These are phyloP conservation scores for Melopsittacus undulatus DNA, from an alignment of 2,797 vertebrate genomes.

Conservation along the genomic window DNA sequence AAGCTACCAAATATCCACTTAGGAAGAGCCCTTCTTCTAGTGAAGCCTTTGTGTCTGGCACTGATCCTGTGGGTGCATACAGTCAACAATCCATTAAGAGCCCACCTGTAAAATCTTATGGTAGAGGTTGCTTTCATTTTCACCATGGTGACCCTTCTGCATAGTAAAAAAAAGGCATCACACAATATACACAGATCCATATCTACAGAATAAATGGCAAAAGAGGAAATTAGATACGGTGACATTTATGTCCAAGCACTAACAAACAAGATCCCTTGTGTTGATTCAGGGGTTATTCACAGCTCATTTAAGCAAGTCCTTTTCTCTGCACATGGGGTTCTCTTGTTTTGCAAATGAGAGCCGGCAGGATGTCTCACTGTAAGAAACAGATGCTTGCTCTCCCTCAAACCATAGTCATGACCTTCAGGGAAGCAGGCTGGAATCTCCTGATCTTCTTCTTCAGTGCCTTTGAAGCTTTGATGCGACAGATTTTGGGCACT, in stretches of 20 bases:
- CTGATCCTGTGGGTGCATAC: background rate
- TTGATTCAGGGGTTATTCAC: background rate
- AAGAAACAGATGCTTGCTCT: background rate
- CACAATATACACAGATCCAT: background rate
- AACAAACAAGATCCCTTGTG: constrained; percentile 8
- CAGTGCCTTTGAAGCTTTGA: constrained; percentile 93
- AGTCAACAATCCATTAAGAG: background rate
- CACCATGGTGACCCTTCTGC: background rate
- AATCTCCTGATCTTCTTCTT: constrained; percentile 95
- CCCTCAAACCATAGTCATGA: constrained; percentile 93
- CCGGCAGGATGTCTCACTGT: background rate
- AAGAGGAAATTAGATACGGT: constrained; percentile 36
- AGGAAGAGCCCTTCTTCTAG: background rate
- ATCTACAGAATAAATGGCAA: constrained; percentile 31
- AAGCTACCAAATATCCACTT: background rate
- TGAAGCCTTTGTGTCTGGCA: background rate
- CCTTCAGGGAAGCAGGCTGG: constrained; percentile 90
- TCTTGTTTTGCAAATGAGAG: background rate
- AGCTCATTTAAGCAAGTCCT: background rate
- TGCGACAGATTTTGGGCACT: constrained; percentile 85
- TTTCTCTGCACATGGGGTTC: background rate
- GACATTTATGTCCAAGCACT: constrained; percentile 12
- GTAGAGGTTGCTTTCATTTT: background rate
- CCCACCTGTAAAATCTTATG: background rate
- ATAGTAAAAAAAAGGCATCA: background rate